These are phyloP conservation scores for Pomatostomus ruficeps DNA, from an alignment of 2,113 vertebrate genomes.

Conservation along the genomic window DNA sequence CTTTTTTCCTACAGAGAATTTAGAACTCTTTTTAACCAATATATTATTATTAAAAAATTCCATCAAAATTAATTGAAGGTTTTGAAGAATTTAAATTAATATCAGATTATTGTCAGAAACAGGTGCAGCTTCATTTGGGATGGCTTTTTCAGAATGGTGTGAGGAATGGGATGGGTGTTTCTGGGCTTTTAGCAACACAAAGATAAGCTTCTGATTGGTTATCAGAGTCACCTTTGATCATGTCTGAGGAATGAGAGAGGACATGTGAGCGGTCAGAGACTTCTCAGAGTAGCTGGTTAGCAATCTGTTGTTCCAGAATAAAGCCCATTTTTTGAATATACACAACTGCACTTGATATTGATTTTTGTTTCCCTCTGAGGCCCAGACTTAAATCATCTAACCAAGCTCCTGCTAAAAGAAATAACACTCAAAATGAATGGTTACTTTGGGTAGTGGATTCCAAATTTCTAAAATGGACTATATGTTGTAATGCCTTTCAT, in stretches of 20 bases:
- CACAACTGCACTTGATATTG: not conserved
- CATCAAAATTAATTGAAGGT: not conserved
- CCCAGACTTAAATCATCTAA: not conserved
- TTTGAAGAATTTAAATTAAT: not conserved
- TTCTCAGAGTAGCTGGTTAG: not conserved
- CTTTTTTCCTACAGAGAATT: not conserved
- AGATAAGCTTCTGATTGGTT: not conserved
- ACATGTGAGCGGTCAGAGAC: not conserved
- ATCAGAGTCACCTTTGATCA: not conserved
- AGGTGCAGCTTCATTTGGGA: not conserved
- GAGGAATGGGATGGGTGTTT: not conserved
- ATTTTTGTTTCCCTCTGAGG: not conserved
- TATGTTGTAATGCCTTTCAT: slow-evolving; percentile 4
- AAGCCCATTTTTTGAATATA: not conserved
- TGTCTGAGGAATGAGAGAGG: not conserved
- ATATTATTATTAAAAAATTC: not conserved
- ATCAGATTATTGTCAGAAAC: not conserved
- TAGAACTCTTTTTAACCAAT: not conserved
- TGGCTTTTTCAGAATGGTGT: not conserved
- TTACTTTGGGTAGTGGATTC: not conserved
- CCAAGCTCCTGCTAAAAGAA: not conserved
- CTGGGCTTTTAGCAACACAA: not conserved
- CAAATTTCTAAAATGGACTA: not conserved
- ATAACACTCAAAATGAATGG: not conserved
- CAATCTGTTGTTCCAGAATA: not conserved